These are phyloP conservation scores for Drosophila varians DNA, from an alignment of 1,140 invertebrate genomes.

Conservation along the genomic window DNA sequence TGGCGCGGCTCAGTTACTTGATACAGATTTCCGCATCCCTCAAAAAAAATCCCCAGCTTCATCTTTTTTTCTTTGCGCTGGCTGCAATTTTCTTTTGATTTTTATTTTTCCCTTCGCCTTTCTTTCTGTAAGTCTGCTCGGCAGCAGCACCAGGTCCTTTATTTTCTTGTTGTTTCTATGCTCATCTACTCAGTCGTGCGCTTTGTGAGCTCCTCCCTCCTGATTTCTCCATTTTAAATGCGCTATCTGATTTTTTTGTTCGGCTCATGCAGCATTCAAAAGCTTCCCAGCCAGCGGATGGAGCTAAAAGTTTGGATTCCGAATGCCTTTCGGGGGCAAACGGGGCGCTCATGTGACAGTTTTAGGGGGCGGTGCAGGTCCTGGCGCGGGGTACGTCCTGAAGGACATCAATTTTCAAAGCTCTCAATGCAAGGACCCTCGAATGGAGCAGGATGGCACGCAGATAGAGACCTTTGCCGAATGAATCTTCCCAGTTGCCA, in stretches of 20 bases:
- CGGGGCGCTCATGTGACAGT: conserved; percentile 24
- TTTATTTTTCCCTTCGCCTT: conserved; percentile 19
- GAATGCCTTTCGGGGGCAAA: conserved; percentile 8
- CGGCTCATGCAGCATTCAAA: conserved; percentile 73
- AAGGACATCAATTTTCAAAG: conserved; percentile 58
- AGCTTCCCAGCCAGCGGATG: conserved; percentile 32
- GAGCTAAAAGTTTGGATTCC: conserved; percentile 74
- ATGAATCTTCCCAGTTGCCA: conserved; percentile 38
- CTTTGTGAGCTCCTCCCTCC: conserved; percentile 41
- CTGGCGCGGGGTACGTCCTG: neutral
- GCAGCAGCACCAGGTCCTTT: conserved; percentile 6
- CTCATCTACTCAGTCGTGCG: conserved; percentile 74
- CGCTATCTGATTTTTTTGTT: conserved; percentile 73
- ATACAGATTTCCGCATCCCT: conserved; percentile 58
- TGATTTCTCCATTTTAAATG: conserved; percentile 70
- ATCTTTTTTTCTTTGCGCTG: conserved; percentile 23
- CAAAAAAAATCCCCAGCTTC: neutral
- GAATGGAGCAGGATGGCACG: neutral
- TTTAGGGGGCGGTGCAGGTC: neutral
- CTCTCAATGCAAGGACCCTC: conserved; percentile 16
- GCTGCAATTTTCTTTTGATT: conserved; percentile 28
- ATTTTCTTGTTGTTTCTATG: conserved; percentile 36
- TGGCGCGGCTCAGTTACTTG: conserved; percentile 79
- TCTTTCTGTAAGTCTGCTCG: conserved; percentile 18
- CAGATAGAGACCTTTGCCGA: conserved; percentile 17